A percentile compares a stretch with the other conserved stretches of the same genome.
Conservation (phyloP, 2,113 vertebrate species). For the Trachemys scripta region DNA sequence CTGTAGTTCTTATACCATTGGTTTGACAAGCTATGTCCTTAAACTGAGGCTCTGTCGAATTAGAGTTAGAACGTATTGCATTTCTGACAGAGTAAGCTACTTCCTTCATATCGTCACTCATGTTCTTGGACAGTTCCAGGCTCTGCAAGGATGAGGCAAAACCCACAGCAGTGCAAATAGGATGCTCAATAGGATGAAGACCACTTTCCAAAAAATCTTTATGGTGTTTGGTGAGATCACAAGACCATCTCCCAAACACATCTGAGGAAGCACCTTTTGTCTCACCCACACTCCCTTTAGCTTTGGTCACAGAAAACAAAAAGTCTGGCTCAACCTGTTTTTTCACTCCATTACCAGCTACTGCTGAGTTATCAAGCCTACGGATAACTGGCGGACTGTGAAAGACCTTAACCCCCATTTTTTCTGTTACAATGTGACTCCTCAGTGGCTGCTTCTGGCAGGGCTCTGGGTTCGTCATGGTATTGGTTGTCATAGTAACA, state of each 20-base stretch:
- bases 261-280: conserved; percentile 81
- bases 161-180: conserved; percentile 88
- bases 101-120: conserved; percentile 99
- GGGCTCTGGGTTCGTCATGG: conserved; percentile 91
- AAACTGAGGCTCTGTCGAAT: conserved; percentile 77
- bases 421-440: conserved; percentile 79
- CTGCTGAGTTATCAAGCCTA: conserved; percentile 73
- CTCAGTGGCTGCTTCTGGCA: conserved; percentile 87
- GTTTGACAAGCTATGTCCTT: conserved; percentile 94
- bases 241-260: conserved; percentile 88
- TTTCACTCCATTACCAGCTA: conserved; percentile 65
- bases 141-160: conserved; percentile 88
- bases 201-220: conserved; percentile 81
- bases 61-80: conserved; percentile 81
- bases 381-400: conserved; percentile 85
- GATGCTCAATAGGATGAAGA: conserved; percentile 78
- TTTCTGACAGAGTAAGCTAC: conserved; percentile 94
- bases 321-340: conserved; percentile 82
- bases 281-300: conserved; percentile 76
- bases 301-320: conserved; percentile 84
- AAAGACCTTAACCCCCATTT: conserved; percentile 85
- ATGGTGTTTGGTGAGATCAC: conserved; percentile 83
- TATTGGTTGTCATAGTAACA: conserved; percentile 94
- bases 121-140: conserved; percentile 92
- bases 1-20: conserved; percentile 87